Conservation (phyloP, 1,140 invertebrate species). For the Hyposmocoma kahamanoa region DNA sequence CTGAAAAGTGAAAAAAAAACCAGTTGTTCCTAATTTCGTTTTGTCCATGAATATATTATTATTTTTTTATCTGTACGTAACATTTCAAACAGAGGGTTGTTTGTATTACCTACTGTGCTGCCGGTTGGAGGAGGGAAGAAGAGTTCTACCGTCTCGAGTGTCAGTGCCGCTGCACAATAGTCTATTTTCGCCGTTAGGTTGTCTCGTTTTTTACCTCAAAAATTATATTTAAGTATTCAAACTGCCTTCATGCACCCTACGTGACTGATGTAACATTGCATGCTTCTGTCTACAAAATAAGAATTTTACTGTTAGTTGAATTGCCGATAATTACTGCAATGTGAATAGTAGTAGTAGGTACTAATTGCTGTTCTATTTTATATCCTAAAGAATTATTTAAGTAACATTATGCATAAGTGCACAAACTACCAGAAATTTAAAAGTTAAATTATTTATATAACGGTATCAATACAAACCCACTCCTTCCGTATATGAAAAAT, state of each 20-base stretch:
- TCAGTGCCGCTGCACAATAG: slow-evolving; percentile 20
- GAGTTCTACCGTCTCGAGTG: slow-evolving; percentile 22
- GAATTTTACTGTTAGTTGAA: too few species aligned
- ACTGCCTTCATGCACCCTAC: slow-evolving; percentile 9
- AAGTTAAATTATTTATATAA: slow-evolving; percentile 4
- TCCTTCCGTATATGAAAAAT: slow-evolving; percentile 45
- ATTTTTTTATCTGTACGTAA: too few species aligned
- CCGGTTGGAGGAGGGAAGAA: slow-evolving; percentile 12
- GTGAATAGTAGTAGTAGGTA: too few species aligned
- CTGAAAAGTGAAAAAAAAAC: too few species aligned
- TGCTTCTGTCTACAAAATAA: too few species aligned
- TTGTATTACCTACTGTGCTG: too few species aligned
- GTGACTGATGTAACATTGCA: too few species aligned
- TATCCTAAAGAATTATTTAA: not conserved
- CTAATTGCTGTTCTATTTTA: too few species aligned
- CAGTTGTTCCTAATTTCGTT: too few species aligned
- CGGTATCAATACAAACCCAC: slow-evolving; percentile 41
- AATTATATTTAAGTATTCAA: slow-evolving; percentile 9
- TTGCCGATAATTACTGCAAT: too few species aligned
- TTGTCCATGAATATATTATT: too few species aligned
- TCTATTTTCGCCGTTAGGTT: slow-evolving; percentile 23
- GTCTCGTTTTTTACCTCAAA: slow-evolving; percentile 26
- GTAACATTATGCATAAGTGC: slow-evolving; percentile 5
- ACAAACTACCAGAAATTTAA: not conserved
- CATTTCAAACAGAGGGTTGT: slow-evolving; percentile 1